Conservation (phyloP, 2,797 vertebrate species). For the Capromys pilorides region DNA sequence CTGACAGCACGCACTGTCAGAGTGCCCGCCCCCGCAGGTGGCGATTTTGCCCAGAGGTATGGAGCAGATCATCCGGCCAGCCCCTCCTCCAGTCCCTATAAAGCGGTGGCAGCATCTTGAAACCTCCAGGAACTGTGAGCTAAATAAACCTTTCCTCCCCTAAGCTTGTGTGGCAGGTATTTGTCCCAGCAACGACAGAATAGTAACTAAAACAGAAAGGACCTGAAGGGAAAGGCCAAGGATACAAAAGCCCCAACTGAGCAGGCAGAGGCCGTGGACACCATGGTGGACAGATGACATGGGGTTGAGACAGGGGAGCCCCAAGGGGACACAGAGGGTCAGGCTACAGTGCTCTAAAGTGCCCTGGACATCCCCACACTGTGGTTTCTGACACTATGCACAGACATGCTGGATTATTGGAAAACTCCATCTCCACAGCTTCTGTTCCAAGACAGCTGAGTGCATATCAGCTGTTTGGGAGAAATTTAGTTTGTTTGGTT, state of each 20-base stretch:
- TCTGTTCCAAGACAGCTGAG: not conserved
- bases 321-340: not conserved
- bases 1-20: too few relatives aligned
- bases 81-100: too few relatives aligned
- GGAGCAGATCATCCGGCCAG: too few relatives aligned
- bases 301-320: not conserved
- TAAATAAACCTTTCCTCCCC: too few relatives aligned
- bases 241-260: too few relatives aligned
- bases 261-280: not conserved
- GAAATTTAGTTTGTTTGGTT: not conserved
- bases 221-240: not conserved
- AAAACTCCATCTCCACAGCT: accelerated
- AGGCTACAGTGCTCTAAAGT: not conserved
- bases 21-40: too few relatives aligned
- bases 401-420: not conserved
- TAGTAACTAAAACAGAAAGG: too few relatives aligned
- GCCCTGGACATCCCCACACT: accelerated
- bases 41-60: too few relatives aligned
- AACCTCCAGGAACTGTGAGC: too few relatives aligned
- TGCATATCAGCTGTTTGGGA: not conserved
- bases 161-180: too few relatives aligned
- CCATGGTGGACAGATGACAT: not conserved
- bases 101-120: too few relatives aligned
- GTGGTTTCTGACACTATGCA: accelerated
- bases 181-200: too few relatives aligned